phyloP scores from a whole-genome alignment of 2,888 invertebrate species.

The Cephus spinipes region DNA sequence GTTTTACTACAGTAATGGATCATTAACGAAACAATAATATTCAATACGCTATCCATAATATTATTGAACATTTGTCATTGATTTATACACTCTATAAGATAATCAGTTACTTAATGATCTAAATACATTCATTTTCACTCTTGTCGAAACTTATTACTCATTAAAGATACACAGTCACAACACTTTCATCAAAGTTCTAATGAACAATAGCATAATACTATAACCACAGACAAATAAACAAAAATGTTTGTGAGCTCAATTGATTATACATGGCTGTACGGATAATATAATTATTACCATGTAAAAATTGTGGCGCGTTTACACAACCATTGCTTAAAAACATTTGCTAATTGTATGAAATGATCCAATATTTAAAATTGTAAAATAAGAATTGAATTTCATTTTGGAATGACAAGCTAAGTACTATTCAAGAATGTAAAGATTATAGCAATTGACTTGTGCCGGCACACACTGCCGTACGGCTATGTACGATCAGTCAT shows the following conservation, averaged over 20 bases:
- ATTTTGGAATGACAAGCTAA: neutral
- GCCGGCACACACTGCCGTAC: neutral
- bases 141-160: neutral
- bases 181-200: neutral
- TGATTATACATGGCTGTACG: neutral
- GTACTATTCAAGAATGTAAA: neutral
- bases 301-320: neutral
- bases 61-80: neutral
- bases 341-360: neutral
- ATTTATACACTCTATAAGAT: neutral
- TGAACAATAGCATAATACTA: neutral
- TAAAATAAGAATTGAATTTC: neutral
- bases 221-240: neutral
- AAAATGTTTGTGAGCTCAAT: neutral
- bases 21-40: neutral
- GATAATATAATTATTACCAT: neutral
- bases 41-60: neutral
- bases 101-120: neutral
- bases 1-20: neutral
- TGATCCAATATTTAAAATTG: neutral
- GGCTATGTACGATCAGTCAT: neutral
- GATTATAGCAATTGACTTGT: neutral
- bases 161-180: neutral
- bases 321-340: neutral
- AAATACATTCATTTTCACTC: neutral